phyloP scores from a whole-genome alignment of 2,113 vertebrate species.

The Siniperca chuatsi region DNA sequence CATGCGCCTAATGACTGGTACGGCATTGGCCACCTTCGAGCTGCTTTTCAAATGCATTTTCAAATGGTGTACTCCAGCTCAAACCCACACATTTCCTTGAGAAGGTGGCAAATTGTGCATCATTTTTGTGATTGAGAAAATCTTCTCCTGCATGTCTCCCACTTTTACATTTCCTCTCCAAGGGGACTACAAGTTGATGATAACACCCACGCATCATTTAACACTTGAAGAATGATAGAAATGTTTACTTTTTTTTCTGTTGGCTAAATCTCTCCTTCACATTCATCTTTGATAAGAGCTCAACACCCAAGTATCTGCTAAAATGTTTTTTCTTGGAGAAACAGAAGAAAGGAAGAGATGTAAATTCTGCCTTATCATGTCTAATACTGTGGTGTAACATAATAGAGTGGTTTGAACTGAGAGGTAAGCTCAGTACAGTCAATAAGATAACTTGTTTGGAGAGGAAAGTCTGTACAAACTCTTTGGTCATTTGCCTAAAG shows the following conservation, averaged over 20 bases:
- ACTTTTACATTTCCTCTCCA: slow-evolving; percentile 14
- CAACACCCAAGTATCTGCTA: neutral
- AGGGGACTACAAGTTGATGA: slow-evolving; percentile 33
- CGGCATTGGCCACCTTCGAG: neutral
- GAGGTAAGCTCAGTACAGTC: neutral
- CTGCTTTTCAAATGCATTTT: slow-evolving; percentile 18
- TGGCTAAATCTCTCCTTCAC: neutral
- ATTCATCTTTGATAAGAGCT: slow-evolving; percentile 20
- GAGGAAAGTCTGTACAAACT: neutral
- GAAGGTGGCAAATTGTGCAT: slow-evolving; percentile 5
- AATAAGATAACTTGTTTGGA: neutral
- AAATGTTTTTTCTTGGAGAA: neutral
- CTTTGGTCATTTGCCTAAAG: neutral
- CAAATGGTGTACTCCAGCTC: neutral
- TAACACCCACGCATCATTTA: slow-evolving; percentile 34
- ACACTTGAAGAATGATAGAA: slow-evolving; percentile 18
- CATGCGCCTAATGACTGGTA: neutral
- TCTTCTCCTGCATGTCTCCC: slow-evolving; percentile 6
- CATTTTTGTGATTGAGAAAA: slow-evolving; percentile 3
- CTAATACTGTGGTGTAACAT: neutral
- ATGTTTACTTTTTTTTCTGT: neutral
- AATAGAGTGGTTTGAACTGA: neutral
- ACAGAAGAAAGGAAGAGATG: neutral
- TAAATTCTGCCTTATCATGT: neutral
- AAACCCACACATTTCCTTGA: slow-evolving; percentile 37